Evolutionary conservation across 1,140 invertebrate species (phyloP).

Genomic region (Charaxes varanes): DNA sequence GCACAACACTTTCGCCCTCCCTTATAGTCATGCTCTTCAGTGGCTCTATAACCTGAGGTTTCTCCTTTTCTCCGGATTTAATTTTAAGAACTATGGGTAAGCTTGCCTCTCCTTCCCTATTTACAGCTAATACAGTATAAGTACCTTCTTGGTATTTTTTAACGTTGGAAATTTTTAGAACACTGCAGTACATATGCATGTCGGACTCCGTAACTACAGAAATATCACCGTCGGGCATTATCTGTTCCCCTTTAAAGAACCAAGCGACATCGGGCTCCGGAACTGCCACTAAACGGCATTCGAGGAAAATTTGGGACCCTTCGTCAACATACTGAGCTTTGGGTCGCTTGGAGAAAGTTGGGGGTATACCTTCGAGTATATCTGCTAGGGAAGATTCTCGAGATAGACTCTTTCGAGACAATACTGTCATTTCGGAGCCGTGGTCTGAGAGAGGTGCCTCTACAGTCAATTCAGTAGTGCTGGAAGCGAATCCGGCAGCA

Average conservation of each 20-base stretch:
- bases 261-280: constrained; percentile 93
- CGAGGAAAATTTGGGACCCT: constrained; percentile 85
- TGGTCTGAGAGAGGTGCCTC: constrained; percentile 92
- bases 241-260: constrained; percentile 84
- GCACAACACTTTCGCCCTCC: constrained; percentile 84
- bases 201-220: constrained; percentile 86
- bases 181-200: constrained; percentile 92
- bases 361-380: constrained; percentile 93
- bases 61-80: constrained; percentile 83
- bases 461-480: constrained; percentile 91
- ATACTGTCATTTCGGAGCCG: constrained; percentile 86
- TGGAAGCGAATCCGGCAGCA: constrained; percentile 92
- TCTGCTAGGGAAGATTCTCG: constrained; percentile 93
- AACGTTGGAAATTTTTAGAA: constrained; percentile 86
- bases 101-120: constrained; percentile 91
- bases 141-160: constrained; percentile 88
- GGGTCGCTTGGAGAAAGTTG: constrained; percentile 92
- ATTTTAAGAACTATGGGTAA: constrained; percentile 89
- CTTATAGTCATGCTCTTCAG: constrained; percentile 83
- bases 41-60: constrained; percentile 88
- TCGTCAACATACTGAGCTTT: constrained; percentile 89
- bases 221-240: constrained; percentile 80
- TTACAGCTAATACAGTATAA: constrained; percentile 91
- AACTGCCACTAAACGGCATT: constrained; percentile 90
- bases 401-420: constrained; percentile 87